Evolutionary conservation across 1,140 invertebrate species (phyloP), one percentile per base, ranked within the genome.

Genomic region (Megalopta genalis): DNA sequence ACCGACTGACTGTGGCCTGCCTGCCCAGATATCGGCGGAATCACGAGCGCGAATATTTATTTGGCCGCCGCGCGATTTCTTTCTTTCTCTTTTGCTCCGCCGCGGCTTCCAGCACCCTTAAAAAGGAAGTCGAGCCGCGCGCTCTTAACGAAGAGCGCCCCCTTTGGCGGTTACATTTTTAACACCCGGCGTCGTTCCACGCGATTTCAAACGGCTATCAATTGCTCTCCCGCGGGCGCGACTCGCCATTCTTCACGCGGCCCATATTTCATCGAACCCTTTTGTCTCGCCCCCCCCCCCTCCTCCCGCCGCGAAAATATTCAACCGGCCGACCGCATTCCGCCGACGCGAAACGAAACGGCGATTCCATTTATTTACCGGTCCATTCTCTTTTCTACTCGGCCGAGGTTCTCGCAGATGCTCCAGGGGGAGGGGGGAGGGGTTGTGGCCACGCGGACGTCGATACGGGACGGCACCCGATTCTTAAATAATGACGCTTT

Each of bases 11-110:
- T n/a, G n/a, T n/a, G n/a, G n/a, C n/a, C n/a, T n/a, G n/a, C n/a
- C n/a, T n/a, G n/a, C n/a, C 64, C 21, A 21, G 42, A 12, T 74
- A 74, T 65, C 62, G 18, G n/a, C 62, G 42, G n/a, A n/a, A n/a
- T n/a, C n/a, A n/a, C n/a, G n/a, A n/a, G n/a, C n/a, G n/a, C n/a
- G n/a, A n/a, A n/a, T n/a, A n/a, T n/a, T n/a, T n/a, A n/a, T n/a
- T n/a, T n/a, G n/a, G n/a, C n/a, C n/a, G n/a, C n/a, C n/a, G n/a
- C n/a, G n/a, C n/a, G n/a, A n/a, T n/a, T n/a, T n/a, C n/a, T n/a
- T n/a, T n/a, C n/a, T n/a, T n/a, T n/a, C n/a, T n/a, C n/a, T n/a
- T n/a, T n/a, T n/a, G n/a, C n/a, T n/a, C n/a, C n/a, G n/a, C n/a
- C n/a, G n/a, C n/a, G n/a, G n/a, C n/a, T n/a, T n/a, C n/a, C n/a